Percentiles rank a stretch among this genome's conserved stretches.
phyloP scores from a whole-genome alignment of 2,113 vertebrate species.

The Syngnathus floridae region DNA sequence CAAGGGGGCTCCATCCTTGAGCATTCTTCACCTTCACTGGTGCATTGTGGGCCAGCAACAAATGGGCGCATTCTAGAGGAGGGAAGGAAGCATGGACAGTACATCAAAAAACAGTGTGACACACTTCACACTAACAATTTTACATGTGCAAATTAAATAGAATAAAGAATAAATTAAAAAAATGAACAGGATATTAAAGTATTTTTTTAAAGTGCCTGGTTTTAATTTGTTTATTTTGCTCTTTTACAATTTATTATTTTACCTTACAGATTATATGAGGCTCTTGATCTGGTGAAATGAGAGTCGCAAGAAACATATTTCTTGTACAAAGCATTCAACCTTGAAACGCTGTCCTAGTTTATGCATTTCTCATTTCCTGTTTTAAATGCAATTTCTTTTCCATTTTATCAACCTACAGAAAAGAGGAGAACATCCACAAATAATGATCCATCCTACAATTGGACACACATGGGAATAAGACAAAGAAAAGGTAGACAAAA shows the following conservation, averaged over 20 bases:
- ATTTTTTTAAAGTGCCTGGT: background rate
- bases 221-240: background rate
- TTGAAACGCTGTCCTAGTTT: background rate
- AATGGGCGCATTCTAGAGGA: slow-evolving; percentile 91
- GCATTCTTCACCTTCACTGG: slow-evolving; percentile 99
- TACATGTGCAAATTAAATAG: too few species aligned
- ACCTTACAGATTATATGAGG: background rate
- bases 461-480: background rate
- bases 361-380: background rate
- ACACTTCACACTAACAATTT: too few species aligned
- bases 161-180: too few species aligned
- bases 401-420: background rate
- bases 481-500: background rate
- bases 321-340: background rate
- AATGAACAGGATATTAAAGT: background rate
- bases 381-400: background rate
- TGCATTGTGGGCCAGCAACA: slow-evolving; percentile 97
- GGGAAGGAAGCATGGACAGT: background rate
- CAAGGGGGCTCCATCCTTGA: slow-evolving; percentile 99
- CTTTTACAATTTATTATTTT: background rate
- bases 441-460: background rate
- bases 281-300: too few species aligned
- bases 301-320: background rate
- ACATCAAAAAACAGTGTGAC: background rate
- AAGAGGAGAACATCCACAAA: background rate